Evolutionary conservation across 2,797 vertebrate species (phyloP), one percentile per base, ranked within the genome.

Genomic region (Rhadinocentrus ornatus): DNA sequence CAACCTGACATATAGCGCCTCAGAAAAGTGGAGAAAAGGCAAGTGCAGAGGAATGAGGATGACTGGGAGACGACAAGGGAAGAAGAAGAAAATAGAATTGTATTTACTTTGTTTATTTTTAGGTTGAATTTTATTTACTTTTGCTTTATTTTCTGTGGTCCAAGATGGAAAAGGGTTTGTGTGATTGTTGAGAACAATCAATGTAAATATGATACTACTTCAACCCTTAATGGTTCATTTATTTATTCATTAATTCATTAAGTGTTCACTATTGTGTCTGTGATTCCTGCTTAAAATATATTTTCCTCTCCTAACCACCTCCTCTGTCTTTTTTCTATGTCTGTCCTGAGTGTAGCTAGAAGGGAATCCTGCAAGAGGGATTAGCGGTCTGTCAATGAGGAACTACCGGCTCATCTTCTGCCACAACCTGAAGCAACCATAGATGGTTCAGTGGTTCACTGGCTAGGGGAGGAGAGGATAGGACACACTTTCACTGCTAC

Each of bases 341-440:
- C 41, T 80, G 27, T 77, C 27, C 71, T 61, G 86, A 97, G 96
- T 90, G 95, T 94, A 96, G 96, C 92, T 95, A 95, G 48, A 96
- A 95, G 93, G 66, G 84, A 85, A 91, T 97, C 97, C 97, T 99
- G 96, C 84, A 72, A 94, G 96, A 92, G 90, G 96, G 95, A 98
- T 98, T 96, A 94, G 96, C 94, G 94, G 95, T 97, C 97, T 91
- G 97, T 99, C 97, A 99, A 99, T 99, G 97, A 97, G 97, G 97
- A 99, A 99, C 97, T 99, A 99, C 95, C 96, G 97, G 97, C 96
- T 99, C 93, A 99, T 99, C 97, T 99, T 99, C 94, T 99, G 97
- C 95, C 97, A 99, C 95, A 99, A 99, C 95, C 97, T 99, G 94
- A 99, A 99, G 96, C 97, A 99, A 91, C 97, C 97, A 94, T 99